Evolutionary conservation across 2,113 vertebrate genomes (phyloP), one percentile per base, ranked within the genome.

Genomic region (Peucedramus taeniatus): DNA sequence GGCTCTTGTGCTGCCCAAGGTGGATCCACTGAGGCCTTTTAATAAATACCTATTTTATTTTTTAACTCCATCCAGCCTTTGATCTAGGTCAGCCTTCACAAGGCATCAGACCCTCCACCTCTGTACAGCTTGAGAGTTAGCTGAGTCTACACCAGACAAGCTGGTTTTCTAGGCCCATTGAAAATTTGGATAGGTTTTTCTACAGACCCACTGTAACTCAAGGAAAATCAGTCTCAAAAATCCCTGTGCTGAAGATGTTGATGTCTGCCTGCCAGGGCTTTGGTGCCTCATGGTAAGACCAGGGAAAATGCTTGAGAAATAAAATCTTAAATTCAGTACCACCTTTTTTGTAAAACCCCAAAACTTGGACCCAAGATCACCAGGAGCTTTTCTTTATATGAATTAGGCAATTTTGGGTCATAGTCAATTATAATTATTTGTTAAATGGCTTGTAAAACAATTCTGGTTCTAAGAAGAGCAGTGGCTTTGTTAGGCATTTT

Each of bases 71-170:
- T 3, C 33, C 21, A 57, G 54, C 13, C 54, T 57, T 9, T 57
- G 54, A 1, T 57, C 13, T 15, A 23, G 33, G 33, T 1, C 33
- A 57, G 33, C 33, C 33, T n/a, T 1, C 33, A 3, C 9, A 57
- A 23, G 33, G 21, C 33, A 23, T n/a, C 54, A n/a, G 17, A 33
- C 6, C 19, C 15, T 65, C 45, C 42, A 42, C 13, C 60, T 21
- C 8, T 19, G 60, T 54, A 28, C 31, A 76, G 13, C n/a, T 60
- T 2, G 0, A n/a, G n/a, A 35, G 2, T 5, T 1, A 37, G 28
- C 23, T 82, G 24, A 22, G 44, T 28, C 79, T 20, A 17, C 1
- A 4, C 42, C 70, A 59, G 35, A 13, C 24, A 60, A 76, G 23
- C 21, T 66, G n/a, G n/a, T n/a, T 56, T 69, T 53, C 19, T 19